Evolutionary conservation across 2,797 vertebrate genomes (phyloP).

Genomic region (Peromyscus melanophrys): DNA sequence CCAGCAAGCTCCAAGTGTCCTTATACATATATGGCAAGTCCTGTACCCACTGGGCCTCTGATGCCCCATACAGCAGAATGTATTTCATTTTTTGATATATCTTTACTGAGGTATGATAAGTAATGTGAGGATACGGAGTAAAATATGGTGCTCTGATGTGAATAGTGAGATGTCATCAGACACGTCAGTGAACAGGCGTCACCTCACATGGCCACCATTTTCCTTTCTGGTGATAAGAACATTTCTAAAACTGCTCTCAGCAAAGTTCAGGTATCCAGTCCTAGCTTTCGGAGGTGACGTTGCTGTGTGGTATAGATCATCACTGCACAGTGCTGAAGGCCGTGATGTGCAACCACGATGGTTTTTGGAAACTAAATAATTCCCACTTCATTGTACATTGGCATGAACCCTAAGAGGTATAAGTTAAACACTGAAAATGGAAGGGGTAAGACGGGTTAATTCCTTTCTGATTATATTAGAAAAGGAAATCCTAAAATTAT

Average conservation of each 20-base stretch:
- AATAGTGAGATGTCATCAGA: neutral
- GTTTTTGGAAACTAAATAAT: neutral
- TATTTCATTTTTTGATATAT: neutral
- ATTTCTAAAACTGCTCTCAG: neutral
- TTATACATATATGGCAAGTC: neutral
- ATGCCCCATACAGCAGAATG: neutral
- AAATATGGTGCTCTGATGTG: neutral
- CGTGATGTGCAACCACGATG: neutral
- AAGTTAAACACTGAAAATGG: neutral
- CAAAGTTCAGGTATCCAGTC: neutral
- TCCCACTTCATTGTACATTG: neutral
- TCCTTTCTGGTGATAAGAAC: neutral
- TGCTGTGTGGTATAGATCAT: neutral
- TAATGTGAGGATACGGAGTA: neutral
- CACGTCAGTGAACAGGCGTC: neutral
- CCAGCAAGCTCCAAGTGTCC: neutral
- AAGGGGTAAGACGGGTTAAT: neutral
- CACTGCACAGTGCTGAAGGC: neutral
- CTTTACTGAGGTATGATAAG: neutral
- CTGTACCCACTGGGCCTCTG: neutral
- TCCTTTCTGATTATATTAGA: neutral
- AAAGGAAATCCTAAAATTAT: constrained; percentile 31
- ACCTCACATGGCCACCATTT: neutral
- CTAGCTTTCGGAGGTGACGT: neutral
- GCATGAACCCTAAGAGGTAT: neutral